Conservation (phyloP, 2,113 vertebrate species). For the Gobio gobio region DNA sequence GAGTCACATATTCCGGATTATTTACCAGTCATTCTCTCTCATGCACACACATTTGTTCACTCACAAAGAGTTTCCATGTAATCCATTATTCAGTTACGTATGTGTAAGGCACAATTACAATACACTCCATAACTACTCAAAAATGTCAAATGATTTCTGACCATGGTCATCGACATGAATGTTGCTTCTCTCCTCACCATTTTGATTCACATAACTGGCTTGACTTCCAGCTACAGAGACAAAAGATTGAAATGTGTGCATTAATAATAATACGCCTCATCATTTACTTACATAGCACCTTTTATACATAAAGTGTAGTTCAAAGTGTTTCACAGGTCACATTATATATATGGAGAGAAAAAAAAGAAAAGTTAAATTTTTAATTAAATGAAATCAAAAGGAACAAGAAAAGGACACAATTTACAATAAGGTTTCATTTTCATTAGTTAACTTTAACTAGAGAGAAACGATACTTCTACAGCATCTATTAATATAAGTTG, state of each 20-base stretch:
- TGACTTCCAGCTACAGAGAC: constrained; percentile 43
- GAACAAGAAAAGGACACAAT: neutral
- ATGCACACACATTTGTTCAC: neutral
- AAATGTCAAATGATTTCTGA: neutral
- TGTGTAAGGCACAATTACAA: neutral
- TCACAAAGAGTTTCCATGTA: neutral
- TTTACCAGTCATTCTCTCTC: neutral
- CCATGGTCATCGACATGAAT: neutral
- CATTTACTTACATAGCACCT: neutral
- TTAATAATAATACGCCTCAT: neutral
- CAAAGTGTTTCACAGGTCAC: neutral
- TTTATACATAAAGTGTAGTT: neutral
- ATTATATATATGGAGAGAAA: too few relatives aligned
- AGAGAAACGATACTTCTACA: too few relatives aligned
- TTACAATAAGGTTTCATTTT: too few relatives aligned
- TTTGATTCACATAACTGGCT: constrained; percentile 48
- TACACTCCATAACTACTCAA: neutral
- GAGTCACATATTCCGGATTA: neutral
- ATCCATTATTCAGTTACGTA: neutral
- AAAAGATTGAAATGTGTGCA: neutral
- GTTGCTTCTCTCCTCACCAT: neutral
- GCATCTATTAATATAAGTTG: too few relatives aligned
- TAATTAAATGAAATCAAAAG: neutral
- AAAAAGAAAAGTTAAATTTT: too few relatives aligned
- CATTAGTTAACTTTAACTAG: too few relatives aligned